Evolutionary conservation across 2,797 vertebrate species (phyloP).

Genomic region (Syngnathus acus): DNA sequence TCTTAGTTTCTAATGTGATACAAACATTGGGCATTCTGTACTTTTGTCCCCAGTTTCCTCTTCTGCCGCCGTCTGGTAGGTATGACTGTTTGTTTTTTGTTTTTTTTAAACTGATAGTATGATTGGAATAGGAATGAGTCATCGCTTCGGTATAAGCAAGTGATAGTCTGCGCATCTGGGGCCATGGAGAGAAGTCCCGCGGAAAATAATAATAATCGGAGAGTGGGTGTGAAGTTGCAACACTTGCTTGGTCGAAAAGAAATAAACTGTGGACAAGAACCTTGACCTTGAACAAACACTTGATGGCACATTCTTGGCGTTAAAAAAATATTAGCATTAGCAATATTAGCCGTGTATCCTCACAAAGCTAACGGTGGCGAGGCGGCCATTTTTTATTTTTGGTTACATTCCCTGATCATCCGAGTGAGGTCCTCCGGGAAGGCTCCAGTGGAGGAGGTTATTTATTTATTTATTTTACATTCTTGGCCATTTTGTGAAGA

Average conservation of each 20-base stretch:
- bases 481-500: slow-evolving; percentile 71
- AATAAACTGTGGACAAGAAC: background rate
- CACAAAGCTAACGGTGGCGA: no score
- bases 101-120: slow-evolving; percentile 11
- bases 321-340: background rate
- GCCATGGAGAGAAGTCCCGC: background rate
- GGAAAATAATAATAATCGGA: background rate
- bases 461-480: slow-evolving; percentile 52
- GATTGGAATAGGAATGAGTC: slow-evolving; percentile 34
- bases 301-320: background rate
- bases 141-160: slow-evolving; percentile 15
- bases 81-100: slow-evolving; percentile 20
- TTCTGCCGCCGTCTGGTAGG: slow-evolving; percentile 18
- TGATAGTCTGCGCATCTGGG: slow-evolving; percentile 29
- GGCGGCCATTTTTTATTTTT: no score
- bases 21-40: no score
- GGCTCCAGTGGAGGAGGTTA: slow-evolving; percentile 62
- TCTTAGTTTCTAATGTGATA: no score
- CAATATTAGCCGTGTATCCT: no score
- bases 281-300: background rate
- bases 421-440: slow-evolving; percentile 69
- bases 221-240: background rate
- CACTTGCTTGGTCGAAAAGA: background rate
- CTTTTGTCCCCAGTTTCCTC: slow-evolving; percentile 9
- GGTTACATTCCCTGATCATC: slow-evolving; percentile 69